phyloP scores from a whole-genome alignment of 2,888 invertebrate genomes.

The Thecophora atra region DNA sequence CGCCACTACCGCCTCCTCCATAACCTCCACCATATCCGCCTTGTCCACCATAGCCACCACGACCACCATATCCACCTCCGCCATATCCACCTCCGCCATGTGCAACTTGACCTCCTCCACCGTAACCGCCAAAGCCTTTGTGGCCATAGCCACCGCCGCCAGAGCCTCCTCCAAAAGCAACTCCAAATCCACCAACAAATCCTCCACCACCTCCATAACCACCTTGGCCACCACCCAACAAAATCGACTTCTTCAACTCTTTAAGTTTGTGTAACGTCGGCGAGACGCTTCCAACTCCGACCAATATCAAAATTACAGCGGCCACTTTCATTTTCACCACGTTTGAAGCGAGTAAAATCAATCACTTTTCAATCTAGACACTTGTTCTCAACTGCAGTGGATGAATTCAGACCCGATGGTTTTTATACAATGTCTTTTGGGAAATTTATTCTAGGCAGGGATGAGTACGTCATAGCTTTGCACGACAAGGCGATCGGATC shows the following conservation, averaged over 20 bases:
- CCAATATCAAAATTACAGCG: slow-evolving; percentile 35
- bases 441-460: slow-evolving; percentile 41
- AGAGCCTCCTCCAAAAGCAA: slow-evolving; percentile 7
- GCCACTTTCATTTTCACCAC: slow-evolving; percentile 37
- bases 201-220: slow-evolving; percentile 29
- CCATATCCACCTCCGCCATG: not conserved
- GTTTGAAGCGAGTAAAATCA: not conserved
- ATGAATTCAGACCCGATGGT: slow-evolving; percentile 37
- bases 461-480: slow-evolving; percentile 17
- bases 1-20: not conserved
- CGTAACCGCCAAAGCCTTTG: slow-evolving; percentile 26
- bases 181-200: not conserved
- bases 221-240: slow-evolving; percentile 39
- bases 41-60: slow-evolving; percentile 1
- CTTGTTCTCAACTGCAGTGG: slow-evolving; percentile 39
- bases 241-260: slow-evolving; percentile 39
- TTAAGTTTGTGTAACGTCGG: slow-evolving; percentile 42
- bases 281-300: slow-evolving; percentile 38
- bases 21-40: slow-evolving; percentile 10
- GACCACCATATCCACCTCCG: slow-evolving; percentile 9
- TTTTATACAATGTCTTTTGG: slow-evolving; percentile 43
- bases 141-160: slow-evolving; percentile 12
- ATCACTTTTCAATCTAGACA: slow-evolving; percentile 20
- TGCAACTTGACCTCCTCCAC: slow-evolving; percentile 7
- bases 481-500: not conserved